Evolutionary conservation across 2,797 vertebrate species (phyloP), one percentile per base, ranked within the genome.

Genomic region (Poeciliopsis infans): DNA sequence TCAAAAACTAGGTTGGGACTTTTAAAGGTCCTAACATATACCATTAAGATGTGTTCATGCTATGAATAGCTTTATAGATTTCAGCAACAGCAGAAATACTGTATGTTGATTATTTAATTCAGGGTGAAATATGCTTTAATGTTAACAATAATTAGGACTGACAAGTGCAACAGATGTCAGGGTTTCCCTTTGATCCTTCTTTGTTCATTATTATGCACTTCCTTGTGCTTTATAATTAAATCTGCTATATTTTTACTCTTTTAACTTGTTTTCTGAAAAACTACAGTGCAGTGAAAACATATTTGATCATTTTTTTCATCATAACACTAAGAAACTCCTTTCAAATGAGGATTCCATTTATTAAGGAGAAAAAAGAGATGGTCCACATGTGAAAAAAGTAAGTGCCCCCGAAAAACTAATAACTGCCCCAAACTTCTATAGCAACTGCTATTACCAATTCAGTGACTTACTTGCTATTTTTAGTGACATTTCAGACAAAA

Each of bases 71-170:
- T 25, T 41, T 16, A 31, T 64, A 64, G 7, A 64, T 36, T 64
- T 16, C 36, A 64, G 33, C 7, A 64, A 36, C 16, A 3, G 18
- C 16, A 36, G 61, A 4, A 20, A 64, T 36, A 64, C 31, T 64
- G 15, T 36, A 36, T 64, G 33, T 64, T 64, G 31, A 20, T 36
- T 36, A 36, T 64, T 18, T 64, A 13, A 39, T 36, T 64, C 15
- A 7, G 11, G 61, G 31, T 64, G 31, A 64, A 36, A 36, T 33
- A 20, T 18, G 3, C 16, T 64, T 64, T 33, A 31, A 47, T 72
- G 45, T 53, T 36, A 25, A 68, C n/a, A 57, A 41, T 59, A 69
- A 57, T 55, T 36, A 47, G 51, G 57, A 72, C 25, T 76, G 61
- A 68, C 43, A 25, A 61, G 43, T 47, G n/a, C 25, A 43, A 41